These are phyloP conservation scores for Oceanodroma tethys DNA, from an alignment of 2,113 vertebrate genomes.

Conservation along the genomic window DNA sequence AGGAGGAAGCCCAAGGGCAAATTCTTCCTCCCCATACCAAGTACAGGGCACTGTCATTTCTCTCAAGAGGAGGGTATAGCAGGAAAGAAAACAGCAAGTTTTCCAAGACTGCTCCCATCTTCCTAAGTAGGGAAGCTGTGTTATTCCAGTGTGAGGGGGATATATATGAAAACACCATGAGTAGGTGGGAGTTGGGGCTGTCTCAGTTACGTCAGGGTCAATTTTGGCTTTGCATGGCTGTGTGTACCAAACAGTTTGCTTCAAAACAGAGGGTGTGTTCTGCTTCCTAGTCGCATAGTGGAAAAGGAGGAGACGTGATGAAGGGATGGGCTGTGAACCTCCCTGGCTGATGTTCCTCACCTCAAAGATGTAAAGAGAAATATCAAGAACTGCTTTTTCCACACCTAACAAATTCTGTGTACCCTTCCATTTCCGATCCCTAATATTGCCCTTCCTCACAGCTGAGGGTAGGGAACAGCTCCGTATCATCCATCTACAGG, in stretches of 20 bases:
- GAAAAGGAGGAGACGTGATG: neutral
- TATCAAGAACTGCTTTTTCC: neutral
- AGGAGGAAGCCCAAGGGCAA: neutral
- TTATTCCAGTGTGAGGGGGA: neutral
- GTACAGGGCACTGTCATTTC: neutral
- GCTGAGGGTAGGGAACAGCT: neutral
- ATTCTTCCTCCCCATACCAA: neutral
- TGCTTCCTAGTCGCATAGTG: neutral
- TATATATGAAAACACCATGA: fast-evolving
- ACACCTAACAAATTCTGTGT: neutral
- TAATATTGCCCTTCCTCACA: neutral
- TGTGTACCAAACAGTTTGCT: neutral
- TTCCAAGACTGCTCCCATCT: neutral
- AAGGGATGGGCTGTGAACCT: neutral
- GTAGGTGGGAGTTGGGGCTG: neutral
- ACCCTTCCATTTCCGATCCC: neutral
- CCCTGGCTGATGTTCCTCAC: neutral
- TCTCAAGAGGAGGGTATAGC: neutral
- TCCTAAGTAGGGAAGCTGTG: neutral
- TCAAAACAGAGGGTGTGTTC: neutral
- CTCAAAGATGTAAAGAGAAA: neutral
- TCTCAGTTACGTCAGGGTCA: neutral
- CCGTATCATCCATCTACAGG: neutral
- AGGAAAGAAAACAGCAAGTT: neutral
- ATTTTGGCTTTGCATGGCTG: neutral